Conservation (phyloP, 2,797 vertebrate genomes). For the Bradypodion pumilum region DNA sequence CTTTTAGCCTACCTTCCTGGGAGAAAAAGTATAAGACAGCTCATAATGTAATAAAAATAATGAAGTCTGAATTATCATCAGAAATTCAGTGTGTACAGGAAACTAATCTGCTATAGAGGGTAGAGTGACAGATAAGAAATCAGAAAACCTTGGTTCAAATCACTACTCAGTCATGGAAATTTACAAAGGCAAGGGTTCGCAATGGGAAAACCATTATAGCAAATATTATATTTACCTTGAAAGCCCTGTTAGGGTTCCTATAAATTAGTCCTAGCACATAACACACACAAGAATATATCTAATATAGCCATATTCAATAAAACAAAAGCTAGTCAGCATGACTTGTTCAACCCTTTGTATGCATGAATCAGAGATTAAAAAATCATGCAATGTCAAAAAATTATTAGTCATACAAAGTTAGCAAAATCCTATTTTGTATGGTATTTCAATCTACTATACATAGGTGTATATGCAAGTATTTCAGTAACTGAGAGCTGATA, state of each 20-base stretch:
- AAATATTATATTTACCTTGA: too few relatives aligned
- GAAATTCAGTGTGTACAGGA: neutral
- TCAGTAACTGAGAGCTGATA: neutral
- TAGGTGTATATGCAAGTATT: neutral
- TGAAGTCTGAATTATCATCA: neutral
- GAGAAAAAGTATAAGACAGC: neutral
- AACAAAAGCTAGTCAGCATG: neutral
- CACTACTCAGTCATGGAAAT: too few relatives aligned
- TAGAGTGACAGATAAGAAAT: too few relatives aligned
- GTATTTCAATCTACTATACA: neutral
- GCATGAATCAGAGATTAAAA: neutral
- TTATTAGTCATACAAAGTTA: neutral
- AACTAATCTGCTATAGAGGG: neutral
- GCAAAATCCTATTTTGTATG: neutral
- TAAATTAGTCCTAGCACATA: too few relatives aligned
- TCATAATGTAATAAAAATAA: neutral
- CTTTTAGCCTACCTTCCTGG: neutral
- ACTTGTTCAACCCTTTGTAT: neutral
- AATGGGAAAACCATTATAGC: too few relatives aligned
- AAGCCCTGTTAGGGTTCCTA: too few relatives aligned
- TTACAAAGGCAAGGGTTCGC: too few relatives aligned
- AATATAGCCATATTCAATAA: neutral
- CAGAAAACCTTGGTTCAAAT: too few relatives aligned
- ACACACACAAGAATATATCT: neutral
- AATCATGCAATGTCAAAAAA: too few relatives aligned